Conservation (phyloP, 2,888 invertebrate species). For the Aproaerema taeniolella region DNA sequence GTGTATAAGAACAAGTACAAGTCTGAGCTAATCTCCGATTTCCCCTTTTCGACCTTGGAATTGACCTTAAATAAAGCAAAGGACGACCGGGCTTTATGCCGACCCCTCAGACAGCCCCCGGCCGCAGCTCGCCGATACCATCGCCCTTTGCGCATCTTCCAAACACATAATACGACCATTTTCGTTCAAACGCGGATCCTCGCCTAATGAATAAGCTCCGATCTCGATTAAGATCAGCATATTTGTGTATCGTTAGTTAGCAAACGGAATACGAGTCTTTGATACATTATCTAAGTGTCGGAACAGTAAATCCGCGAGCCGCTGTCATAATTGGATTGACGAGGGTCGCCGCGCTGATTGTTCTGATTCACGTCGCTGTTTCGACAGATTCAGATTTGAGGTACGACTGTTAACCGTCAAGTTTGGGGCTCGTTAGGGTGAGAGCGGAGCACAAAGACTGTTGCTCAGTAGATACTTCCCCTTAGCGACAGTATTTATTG, state of each 20-base stretch:
- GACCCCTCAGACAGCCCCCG: slow-evolving; percentile 44
- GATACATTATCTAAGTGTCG: slow-evolving; percentile 14
- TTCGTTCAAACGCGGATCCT: slow-evolving; percentile 29
- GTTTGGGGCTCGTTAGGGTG: slow-evolving; percentile 39
- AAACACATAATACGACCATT: slow-evolving; percentile 22
- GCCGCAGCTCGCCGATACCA: slow-evolving; percentile 33
- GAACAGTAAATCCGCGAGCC: slow-evolving; percentile 24
- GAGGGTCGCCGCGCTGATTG: slow-evolving; percentile 46
- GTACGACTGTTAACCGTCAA: slow-evolving; percentile 46
- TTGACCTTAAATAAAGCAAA: slow-evolving; percentile 45
- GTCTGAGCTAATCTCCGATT: slow-evolving; percentile 6
- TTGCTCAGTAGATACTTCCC: slow-evolving; percentile 38
- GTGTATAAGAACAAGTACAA: no score
- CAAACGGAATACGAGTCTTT: slow-evolving; percentile 12
- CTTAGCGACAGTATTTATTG: slow-evolving; percentile 48
- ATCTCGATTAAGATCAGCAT: slow-evolving; percentile 30
- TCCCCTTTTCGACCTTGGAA: slow-evolving; percentile 42
- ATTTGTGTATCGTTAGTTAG: slow-evolving; percentile 22
- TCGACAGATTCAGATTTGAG: slow-evolving; percentile 41
- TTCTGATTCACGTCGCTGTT: slow-evolving; percentile 46
- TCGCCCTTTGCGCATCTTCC: slow-evolving; percentile 33
- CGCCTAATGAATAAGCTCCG: slow-evolving; percentile 28
- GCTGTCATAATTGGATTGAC: slow-evolving; percentile 50
- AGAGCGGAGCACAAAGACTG: slow-evolving; percentile 33
- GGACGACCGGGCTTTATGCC: slow-evolving; percentile 42